Evolutionary conservation across 1,140 invertebrate species (phyloP).

Genomic region (Drosophila fuyamai): DNA sequence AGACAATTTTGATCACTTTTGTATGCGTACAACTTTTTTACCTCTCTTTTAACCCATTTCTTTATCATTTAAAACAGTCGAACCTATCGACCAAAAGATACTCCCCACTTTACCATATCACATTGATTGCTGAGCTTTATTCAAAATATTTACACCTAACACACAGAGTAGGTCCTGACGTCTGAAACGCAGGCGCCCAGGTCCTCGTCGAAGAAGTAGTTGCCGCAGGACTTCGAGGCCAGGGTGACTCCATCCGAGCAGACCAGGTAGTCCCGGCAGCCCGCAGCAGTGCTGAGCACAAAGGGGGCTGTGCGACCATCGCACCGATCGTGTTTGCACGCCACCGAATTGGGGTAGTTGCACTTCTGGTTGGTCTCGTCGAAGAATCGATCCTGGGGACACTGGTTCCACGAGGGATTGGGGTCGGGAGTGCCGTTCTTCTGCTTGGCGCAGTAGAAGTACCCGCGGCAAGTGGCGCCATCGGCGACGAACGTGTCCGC

Average conservation of each 20-base stretch:
- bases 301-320: slow-evolving; percentile 57
- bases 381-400: slow-evolving; percentile 60
- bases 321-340: slow-evolving; percentile 68
- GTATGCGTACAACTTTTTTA: no score
- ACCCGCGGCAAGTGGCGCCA: slow-evolving; percentile 68
- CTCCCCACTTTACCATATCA: not conserved
- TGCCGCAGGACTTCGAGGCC: slow-evolving; percentile 52
- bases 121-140: slow-evolving; percentile 2
- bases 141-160: slow-evolving; percentile 3
- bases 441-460: slow-evolving; percentile 57
- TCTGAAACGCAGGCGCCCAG: slow-evolving; percentile 32
- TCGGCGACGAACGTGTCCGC: slow-evolving; percentile 53
- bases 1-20: no score
- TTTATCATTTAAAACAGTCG: no score
- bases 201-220: slow-evolving; percentile 58
- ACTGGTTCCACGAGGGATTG: slow-evolving; percentile 50
- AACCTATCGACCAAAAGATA: no score
- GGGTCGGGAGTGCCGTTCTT: slow-evolving; percentile 39
- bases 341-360: slow-evolving; percentile 26
- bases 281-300: slow-evolving; percentile 44
- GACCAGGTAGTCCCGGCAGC: slow-evolving; percentile 63
- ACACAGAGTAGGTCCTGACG: slow-evolving; percentile 33
- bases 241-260: slow-evolving; percentile 47
- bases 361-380: slow-evolving; percentile 49
- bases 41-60: no score